Evolutionary conservation across 2,888 invertebrate species (phyloP), one percentile per base, ranked within the genome.

Genomic region (Scaptomyza flava): DNA sequence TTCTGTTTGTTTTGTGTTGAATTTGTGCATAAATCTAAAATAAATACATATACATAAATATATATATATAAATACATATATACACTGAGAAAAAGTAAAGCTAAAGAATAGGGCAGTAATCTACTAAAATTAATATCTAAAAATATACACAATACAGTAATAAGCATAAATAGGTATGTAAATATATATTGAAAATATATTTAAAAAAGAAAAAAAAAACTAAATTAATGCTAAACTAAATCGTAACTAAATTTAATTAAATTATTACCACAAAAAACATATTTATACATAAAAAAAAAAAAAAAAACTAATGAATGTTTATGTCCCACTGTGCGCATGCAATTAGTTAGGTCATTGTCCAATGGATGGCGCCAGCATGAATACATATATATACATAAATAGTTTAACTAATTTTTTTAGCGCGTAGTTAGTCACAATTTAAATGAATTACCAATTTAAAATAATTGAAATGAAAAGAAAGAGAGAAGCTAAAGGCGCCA

Each of bases 361-460:
- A 14, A 66, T 42, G 77, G 72, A 71, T 65, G 72, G 72, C 72
- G 72, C 72, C 77, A 73, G 48, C 64, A 56, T 27, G 33, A 17
- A 47, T n/a, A 45, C 17, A 42, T 12, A 43, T 38, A 27, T 11
- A 36, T 6, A 36, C 59, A 64, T 43, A 51, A 36, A 61, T 75
- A 79, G 53, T 78, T 68, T 65, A 77, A 50, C 30, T 42, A 76
- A 62, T 77, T 69, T 73, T 74, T 79, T 73, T 89, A 89, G 89
- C 65, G 68, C 68, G 89, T 85, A 85, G 85, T 84, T 85, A 85
- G 85, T 85, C 85, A 89, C 89, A 85, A 89, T 89, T 85, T 77
- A 87, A 85, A 84, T 71, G 64, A 86, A 83, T 82, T 81, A 75
- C 67, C 58, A 54, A 54, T 56, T 38, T 38, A 6, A 38, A 51